These are phyloP conservation scores for Okapia johnstoni DNA, from an alignment of 2,113 vertebrate species.

Conservation along the genomic window DNA sequence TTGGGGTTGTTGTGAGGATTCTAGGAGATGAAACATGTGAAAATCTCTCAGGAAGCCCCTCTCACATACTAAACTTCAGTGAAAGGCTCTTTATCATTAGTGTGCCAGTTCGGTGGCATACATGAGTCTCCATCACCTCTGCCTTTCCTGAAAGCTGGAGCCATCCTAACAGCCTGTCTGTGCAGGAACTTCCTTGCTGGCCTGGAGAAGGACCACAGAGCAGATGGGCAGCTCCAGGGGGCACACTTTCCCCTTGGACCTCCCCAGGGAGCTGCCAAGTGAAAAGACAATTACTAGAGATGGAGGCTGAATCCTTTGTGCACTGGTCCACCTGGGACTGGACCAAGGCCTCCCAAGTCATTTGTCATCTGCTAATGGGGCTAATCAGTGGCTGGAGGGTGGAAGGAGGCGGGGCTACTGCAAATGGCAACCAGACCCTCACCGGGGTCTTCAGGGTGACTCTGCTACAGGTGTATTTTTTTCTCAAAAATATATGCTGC, in stretches of 20 bases:
- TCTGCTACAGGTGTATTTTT: background rate
- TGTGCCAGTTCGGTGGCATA: fast-evolving
- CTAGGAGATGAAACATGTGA: fast-evolving
- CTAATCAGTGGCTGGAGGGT: background rate
- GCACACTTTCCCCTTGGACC: background rate
- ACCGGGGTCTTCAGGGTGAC: background rate
- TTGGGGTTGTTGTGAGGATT: background rate
- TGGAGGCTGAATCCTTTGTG: background rate
- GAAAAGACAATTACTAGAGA: background rate
- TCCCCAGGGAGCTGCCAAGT: background rate
- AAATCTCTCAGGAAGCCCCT: background rate
- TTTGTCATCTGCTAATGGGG: background rate
- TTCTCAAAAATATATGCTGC: background rate
- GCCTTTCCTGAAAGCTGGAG: background rate
- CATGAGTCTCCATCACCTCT: background rate
- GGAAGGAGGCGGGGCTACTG: background rate
- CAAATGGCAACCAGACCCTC: fast-evolving
- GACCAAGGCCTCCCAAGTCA: background rate
- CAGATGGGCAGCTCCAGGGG: background rate
- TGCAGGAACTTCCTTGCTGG: background rate
- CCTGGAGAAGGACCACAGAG: background rate
- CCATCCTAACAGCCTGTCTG: background rate
- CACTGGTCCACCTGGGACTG: background rate
- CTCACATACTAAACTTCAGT: fast-evolving
- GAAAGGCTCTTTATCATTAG: fast-evolving